Evolutionary conservation across 2,888 invertebrate genomes (phyloP), one percentile per base, ranked within the genome.

Genomic region (Morpho helenor): DNA sequence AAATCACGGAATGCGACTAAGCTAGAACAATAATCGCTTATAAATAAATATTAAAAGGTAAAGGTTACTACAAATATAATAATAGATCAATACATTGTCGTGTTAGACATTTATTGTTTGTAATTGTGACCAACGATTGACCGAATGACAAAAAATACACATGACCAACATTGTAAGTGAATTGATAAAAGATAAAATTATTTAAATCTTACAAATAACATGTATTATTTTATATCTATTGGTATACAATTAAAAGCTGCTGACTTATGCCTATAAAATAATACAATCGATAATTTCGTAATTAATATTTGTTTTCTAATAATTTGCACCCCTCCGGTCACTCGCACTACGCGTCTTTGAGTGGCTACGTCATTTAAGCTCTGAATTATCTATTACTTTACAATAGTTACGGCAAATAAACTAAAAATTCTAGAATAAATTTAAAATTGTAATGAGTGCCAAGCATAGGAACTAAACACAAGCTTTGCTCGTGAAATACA

Each of bases 391-490:
- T 60, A 52, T 43, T 60, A 8, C 31, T 60, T 42, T 16, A 57
- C 31, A n/a, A 46, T 49, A 31, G 16, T 7, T 52, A 53, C 31
- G 16, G 3, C 2, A 31, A 31, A 41, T 45, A 41, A 62, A 62
- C 23, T 46, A 22, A 53, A 44, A 58, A 46, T 43, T 50, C 51
- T 47, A 16, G 48, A 49, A 56, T 49, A 23, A 57, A 44, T 56
- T 22, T 49, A 53, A 44, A 43, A 60, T 58, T 49, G 47, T 8
- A 40, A 47, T 40, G 56, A 59, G 60, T 63, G 63, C 58, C 63
- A 63, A 83, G 80, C 82, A 79, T 86, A 87, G 86, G 85, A 89
- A 90, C 87, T 84, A 84, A 88, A 87, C 83, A 84, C 85, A 88
- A 88, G 89, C 89, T 83, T 82, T 80, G 84, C 86, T 84, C 83